These are phyloP conservation scores for Lepidotrigona ventralis DNA, from an alignment of 1,140 invertebrate species.

Conservation along the genomic window DNA sequence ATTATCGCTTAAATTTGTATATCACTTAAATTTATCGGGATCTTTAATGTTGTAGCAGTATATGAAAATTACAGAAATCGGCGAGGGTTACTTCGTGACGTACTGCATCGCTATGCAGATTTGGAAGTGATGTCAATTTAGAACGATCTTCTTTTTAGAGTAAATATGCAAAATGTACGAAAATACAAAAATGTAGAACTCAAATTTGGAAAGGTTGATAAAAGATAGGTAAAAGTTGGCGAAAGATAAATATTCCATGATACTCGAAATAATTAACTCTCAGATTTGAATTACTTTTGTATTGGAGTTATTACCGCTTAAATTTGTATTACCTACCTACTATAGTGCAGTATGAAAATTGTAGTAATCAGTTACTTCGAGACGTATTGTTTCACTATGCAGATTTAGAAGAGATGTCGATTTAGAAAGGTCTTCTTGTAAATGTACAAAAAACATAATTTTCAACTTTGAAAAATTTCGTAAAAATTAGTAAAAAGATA, in stretches of 20 bases:
- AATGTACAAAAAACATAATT: background rate
- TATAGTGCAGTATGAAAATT: no score
- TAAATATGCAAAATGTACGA: no score
- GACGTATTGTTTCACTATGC: background rate
- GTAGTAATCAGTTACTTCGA: background rate
- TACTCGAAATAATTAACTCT: background rate
- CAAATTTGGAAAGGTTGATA: no score
- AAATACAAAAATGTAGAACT: no score
- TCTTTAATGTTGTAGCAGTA: no score
- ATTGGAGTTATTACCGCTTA: background rate
- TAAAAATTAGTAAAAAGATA: background rate
- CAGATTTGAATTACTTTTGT: background rate
- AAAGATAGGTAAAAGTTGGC: no score
- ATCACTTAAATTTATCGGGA: no score
- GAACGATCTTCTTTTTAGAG: no score
- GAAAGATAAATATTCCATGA: background rate
- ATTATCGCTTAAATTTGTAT: no score
- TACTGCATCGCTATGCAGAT: background rate
- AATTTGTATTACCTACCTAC: no score
- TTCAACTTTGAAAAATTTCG: background rate
- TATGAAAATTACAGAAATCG: no score
- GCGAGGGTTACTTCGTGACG: background rate
- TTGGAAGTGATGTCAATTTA: background rate
- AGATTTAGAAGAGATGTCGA: background rate
- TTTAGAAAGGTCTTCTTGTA: background rate